Evolutionary conservation across 1,140 invertebrate genomes (phyloP).

Genomic region (Rhopalosiphum padi): DNA sequence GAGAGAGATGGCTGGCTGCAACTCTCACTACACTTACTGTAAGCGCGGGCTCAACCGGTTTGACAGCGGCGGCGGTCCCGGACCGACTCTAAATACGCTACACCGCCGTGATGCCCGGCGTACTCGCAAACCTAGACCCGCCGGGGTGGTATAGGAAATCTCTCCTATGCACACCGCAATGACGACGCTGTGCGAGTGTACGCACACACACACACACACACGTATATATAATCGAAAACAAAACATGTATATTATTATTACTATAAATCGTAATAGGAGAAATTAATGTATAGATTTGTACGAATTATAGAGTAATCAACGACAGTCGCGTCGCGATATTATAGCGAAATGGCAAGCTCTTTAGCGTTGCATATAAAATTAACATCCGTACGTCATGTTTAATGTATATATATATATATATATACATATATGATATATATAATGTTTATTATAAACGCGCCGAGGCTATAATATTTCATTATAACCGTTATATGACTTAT

Average conservation of each 20-base stretch:
- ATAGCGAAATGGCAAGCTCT: not conserved
- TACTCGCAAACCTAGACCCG: conserved; percentile 13
- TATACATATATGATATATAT: no score
- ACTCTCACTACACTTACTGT: conserved; percentile 25
- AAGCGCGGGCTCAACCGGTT: conserved; percentile 25
- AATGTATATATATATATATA: not conserved
- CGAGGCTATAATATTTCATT: conserved; percentile 17
- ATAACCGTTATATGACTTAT: not conserved
- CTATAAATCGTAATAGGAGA: conserved; percentile 47
- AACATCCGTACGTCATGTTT: not conserved
- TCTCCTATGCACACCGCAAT: conserved; percentile 16
- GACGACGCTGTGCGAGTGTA: not conserved
- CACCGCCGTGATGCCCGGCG: not conserved
- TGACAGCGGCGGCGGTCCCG: not conserved
- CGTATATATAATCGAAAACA: conserved; percentile 34
- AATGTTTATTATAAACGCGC: not conserved
- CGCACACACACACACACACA: no score
- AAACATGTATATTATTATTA: conserved; percentile 33
- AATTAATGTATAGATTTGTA: conserved; percentile 35
- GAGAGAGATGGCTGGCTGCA: not conserved
- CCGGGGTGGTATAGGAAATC: conserved; percentile 44
- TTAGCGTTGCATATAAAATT: not conserved
- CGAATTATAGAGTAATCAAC: conserved; percentile 5
- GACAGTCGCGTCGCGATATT: not conserved
- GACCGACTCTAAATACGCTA: not conserved